These are phyloP conservation scores for Scartelaos histophorus DNA, from an alignment of 2,113 vertebrate genomes.

Conservation along the genomic window DNA sequence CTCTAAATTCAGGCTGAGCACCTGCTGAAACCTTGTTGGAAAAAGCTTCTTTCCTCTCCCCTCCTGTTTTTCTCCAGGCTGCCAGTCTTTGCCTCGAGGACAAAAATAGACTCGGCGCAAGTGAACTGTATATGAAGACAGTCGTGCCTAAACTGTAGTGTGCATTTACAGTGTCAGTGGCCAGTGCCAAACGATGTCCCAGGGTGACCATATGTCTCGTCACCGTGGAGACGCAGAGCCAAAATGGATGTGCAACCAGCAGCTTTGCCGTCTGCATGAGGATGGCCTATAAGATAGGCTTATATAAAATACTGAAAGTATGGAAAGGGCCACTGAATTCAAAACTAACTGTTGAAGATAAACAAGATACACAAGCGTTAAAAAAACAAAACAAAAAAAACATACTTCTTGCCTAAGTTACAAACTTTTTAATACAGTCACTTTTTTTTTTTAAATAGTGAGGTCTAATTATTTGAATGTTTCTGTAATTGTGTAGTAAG, in stretches of 20 bases:
- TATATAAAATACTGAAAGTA: slow-evolving; percentile 36
- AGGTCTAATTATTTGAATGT: too few species aligned
- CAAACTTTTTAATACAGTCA: too few species aligned
- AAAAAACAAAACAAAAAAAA: too few species aligned
- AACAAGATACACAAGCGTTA: too few species aligned
- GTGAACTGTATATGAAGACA: slow-evolving; percentile 50
- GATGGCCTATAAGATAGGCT: slow-evolving; percentile 41
- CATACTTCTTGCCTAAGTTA: too few species aligned
- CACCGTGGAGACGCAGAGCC: slow-evolving; percentile 65
- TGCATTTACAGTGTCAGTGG: slow-evolving; percentile 62
- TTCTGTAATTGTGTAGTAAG: too few species aligned
- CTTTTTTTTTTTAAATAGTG: too few species aligned
- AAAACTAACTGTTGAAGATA: background rate
- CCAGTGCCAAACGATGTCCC: slow-evolving; percentile 68
- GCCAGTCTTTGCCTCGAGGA: slow-evolving; percentile 30
- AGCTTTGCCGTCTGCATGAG: slow-evolving; percentile 75
- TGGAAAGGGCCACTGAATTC: slow-evolving; percentile 1
- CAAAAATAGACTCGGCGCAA: slow-evolving; percentile 54
- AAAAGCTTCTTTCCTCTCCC: slow-evolving; percentile 40
- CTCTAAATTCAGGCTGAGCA: slow-evolving; percentile 17
- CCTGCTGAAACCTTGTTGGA: slow-evolving; percentile 7
- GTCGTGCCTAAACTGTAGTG: slow-evolving; percentile 56
- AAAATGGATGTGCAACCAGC: slow-evolving; percentile 69
- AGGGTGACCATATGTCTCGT: slow-evolving; percentile 77
- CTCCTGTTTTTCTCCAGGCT: slow-evolving; percentile 32